Percentiles rank a stretch among this genome's conserved stretches.
Evolutionary conservation across 2,888 invertebrate genomes (phyloP).

Genomic region (Drosophila ezoana): DNA sequence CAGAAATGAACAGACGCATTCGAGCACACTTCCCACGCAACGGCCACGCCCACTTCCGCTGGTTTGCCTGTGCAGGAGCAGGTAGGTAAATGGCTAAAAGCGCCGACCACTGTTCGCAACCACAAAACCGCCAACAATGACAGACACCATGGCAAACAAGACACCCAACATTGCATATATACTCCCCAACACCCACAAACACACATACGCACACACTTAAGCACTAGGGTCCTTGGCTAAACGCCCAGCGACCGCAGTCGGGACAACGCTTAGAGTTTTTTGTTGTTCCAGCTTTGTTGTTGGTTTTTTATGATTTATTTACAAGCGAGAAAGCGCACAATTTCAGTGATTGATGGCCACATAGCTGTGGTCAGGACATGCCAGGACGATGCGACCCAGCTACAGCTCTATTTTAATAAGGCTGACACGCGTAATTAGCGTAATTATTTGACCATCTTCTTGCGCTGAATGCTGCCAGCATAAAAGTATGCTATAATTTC

Average conservation of each 20-base stretch:
- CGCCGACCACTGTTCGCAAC: constrained; percentile 56
- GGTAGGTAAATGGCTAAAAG: constrained; percentile 60
- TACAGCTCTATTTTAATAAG: constrained; percentile 53
- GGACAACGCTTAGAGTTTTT: constrained; percentile 47
- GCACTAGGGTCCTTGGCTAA: constrained; percentile 34
- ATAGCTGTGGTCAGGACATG: constrained; percentile 31
- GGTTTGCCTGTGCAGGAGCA: constrained; percentile 32
- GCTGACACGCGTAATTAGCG: constrained; percentile 64
- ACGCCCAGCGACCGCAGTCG: constrained; percentile 61
- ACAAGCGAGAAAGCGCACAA: constrained; percentile 45
- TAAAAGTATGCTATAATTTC: constrained; percentile 26
- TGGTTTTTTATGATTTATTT: constrained; percentile 74
- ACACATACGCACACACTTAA: neutral
- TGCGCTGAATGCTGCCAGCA: constrained; percentile 8
- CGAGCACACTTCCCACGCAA: constrained; percentile 54
- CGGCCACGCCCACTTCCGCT: constrained; percentile 66
- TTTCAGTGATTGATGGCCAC: constrained; percentile 70
- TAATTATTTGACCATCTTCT: constrained; percentile 65
- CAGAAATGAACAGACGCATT: constrained; percentile 36
- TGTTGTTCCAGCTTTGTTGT: constrained; percentile 22
- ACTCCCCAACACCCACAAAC: constrained; percentile 16
- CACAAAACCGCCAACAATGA: constrained; percentile 72
- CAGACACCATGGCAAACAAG: constrained; percentile 41
- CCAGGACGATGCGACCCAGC: constrained; percentile 12
- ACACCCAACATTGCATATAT: constrained; percentile 17